phyloP scores from a whole-genome alignment of 2,888 invertebrate genomes.

The Labia minor region DNA sequence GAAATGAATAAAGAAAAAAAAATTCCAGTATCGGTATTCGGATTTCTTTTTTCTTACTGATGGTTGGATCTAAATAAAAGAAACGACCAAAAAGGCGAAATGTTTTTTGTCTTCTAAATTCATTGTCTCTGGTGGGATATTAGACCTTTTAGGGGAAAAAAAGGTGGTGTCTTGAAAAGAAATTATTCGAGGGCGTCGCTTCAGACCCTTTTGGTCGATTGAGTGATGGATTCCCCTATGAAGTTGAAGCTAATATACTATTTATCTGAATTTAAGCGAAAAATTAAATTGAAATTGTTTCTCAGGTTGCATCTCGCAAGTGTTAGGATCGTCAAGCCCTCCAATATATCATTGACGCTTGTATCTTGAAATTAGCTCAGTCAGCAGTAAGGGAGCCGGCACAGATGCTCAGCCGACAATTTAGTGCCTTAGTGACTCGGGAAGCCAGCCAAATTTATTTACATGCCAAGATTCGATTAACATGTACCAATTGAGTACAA shows the following conservation, averaged over 20 bases:
- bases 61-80: no score
- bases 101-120: not conserved
- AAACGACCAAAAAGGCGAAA: no score
- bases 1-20: no score
- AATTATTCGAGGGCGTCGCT: not conserved
- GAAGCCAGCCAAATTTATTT: not conserved
- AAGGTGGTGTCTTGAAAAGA: not conserved
- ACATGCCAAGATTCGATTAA: not conserved
- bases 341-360: not conserved
- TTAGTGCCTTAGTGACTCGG: not conserved
- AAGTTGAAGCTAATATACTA: conserved; percentile 8
- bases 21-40: no score
- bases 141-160: not conserved
- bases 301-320: not conserved
- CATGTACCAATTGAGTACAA: no score
- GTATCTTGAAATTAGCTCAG: not conserved
- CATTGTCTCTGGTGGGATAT: not conserved
- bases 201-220: not conserved
- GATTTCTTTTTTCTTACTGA: no score
- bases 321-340: not conserved
- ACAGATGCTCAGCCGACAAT: not conserved
- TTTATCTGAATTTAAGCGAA: conserved; percentile 7
- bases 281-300: conserved; percentile 13
- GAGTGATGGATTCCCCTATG: not conserved
- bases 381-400: not conserved